Evolutionary conservation across 2,888 invertebrate genomes (phyloP), one percentile per base, ranked within the genome.

Genomic region (Dorcus parallelipipedus): DNA sequence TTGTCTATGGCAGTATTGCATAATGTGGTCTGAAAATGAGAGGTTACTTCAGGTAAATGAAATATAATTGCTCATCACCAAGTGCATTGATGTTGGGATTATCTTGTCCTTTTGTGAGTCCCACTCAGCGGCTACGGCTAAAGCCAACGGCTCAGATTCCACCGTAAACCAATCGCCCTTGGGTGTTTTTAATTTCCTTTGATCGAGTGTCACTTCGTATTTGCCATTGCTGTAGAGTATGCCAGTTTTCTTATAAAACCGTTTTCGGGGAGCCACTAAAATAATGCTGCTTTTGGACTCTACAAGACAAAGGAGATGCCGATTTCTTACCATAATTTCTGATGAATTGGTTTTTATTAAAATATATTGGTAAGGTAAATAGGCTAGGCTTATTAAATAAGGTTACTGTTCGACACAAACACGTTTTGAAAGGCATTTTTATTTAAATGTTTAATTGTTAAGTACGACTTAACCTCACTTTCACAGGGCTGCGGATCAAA

Each of bases 61-160:
- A 9, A 9, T 45, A 3, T 10, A 10, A 45, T 10, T 17, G 14
- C 8, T 20, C 20, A 80, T 82, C 26, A 93, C 93, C 81, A 97
- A 79, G 79, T 97, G 95, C 97, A 97, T 97, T 41, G 84, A 83
- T 49, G 89, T 87, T 68, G 85, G 87, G 59, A 88, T 78, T 64
- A 98, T 90, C 54, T 81, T 80, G 26, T 91, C 87, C 62, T 85
- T 85, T 76, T 98, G 97, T 5, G 88, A 82, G 69, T 93, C 90
- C 94, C 98, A 99, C 83, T 99, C 99, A 33, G 90, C 86, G 1
- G 97, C 95, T 49, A 99, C 87, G 14, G 95, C 96, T 60, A 96
- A 81, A 1, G 98, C 98, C 52, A 99, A 80, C 0, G 92, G 87
- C 78, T 97, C 95, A 77, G 86, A 93, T 23, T 87, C 85, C 0